These are phyloP conservation scores for Hoplostethus atlanticus DNA, from an alignment of 2,797 vertebrate species.

Conservation along the genomic window DNA sequence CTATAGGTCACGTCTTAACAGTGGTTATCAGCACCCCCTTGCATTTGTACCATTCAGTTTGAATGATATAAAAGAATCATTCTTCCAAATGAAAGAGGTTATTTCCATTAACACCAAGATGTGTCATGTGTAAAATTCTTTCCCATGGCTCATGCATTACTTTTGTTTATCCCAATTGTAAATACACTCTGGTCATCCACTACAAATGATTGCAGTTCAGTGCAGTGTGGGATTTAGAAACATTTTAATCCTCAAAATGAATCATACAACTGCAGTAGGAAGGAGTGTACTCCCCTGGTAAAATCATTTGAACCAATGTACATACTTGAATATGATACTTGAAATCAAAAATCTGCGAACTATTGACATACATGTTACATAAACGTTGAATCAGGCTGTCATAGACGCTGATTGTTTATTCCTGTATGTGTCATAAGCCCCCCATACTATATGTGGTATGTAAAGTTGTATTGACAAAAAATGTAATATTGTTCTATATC, in stretches of 20 bases:
- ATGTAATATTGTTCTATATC: neutral
- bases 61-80: neutral
- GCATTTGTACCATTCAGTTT: neutral
- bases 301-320: neutral
- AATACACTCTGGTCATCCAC: neutral
- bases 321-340: slow-evolving; percentile 4
- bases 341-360: slow-evolving; percentile 9
- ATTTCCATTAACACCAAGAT: neutral
- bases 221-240: neutral
- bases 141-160: no score
- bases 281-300: neutral
- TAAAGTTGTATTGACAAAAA: slow-evolving; percentile 7
- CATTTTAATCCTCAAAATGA: neutral
- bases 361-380: slow-evolving; percentile 11
- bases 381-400: slow-evolving; percentile 26
- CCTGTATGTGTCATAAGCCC: slow-evolving; percentile 13
- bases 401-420: slow-evolving; percentile 41
- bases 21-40: neutral
- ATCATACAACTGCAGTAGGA: neutral
- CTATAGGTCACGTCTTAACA: neutral
- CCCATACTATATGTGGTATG: slow-evolving; percentile 9
- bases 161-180: neutral
- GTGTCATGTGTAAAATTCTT: no score
- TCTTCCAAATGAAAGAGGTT: neutral
- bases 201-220: neutral